A percentile compares a stretch with the other conserved stretches of the same genome.
Conservation (phyloP, 2,888 invertebrate species). For the Pantelozetes paolii region DNA sequence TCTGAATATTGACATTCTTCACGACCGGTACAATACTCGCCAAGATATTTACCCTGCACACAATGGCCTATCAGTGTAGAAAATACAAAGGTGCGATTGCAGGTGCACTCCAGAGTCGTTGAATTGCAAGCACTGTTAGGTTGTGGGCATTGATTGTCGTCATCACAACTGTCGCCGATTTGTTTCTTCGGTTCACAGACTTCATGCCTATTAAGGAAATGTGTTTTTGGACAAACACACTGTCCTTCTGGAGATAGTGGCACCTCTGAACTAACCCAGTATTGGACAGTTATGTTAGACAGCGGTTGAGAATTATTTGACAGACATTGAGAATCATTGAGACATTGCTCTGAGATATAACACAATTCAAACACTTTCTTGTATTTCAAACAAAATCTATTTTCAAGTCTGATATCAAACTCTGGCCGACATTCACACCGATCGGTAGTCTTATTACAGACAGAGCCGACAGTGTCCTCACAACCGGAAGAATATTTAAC, state of each 20-base stretch:
- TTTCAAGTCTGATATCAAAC: not conserved
- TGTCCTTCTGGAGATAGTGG: not conserved
- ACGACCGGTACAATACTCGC: not conserved
- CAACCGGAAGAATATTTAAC: slow-evolving; percentile 9
- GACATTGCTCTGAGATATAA: not conserved
- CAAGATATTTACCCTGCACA: slow-evolving; percentile 22
- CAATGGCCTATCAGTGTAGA: slow-evolving; percentile 13
- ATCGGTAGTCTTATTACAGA: slow-evolving; percentile 1
- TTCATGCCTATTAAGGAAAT: not conserved
- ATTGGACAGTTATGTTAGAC: not conserved
- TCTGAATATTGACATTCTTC: slow-evolving; percentile 25
- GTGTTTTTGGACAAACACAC: slow-evolving; percentile 8
- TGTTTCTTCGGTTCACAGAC: not conserved
- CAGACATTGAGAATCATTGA: not conserved
- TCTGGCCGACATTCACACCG: slow-evolving; percentile 16
- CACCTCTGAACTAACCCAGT: not conserved
- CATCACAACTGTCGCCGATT: not conserved
- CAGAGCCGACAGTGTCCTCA: slow-evolving; percentile 15
- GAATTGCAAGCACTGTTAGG: not conserved
- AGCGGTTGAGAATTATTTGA: not conserved
- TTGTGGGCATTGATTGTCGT: not conserved
- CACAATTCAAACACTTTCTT: not conserved
- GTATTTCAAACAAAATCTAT: not conserved
- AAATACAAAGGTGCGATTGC: not conserved
- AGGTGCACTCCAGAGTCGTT: not conserved